A percentile compares a stretch with the other conserved stretches of the same genome.
Evolutionary conservation across 2,797 vertebrate species (phyloP).

Genomic region (Delichon dasypus): DNA sequence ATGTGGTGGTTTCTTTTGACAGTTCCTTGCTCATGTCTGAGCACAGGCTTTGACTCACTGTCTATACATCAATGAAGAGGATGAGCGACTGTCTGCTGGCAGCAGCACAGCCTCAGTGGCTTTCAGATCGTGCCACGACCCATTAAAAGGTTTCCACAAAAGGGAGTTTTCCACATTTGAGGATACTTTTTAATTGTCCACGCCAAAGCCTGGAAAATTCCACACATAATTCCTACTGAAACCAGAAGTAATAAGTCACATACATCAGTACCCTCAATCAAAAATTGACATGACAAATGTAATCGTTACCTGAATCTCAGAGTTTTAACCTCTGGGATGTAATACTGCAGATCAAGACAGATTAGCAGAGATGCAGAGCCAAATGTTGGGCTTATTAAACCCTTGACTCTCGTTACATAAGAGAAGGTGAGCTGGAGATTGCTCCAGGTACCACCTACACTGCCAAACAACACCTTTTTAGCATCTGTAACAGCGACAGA

Average conservation of each 20-base stretch:
- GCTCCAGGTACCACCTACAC: background rate
- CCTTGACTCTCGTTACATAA: background rate
- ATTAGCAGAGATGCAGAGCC: constrained; percentile 2
- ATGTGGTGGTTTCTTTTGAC: constrained; percentile 29
- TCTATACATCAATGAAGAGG: constrained; percentile 57
- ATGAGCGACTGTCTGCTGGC: constrained; percentile 66
- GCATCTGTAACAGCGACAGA: background rate
- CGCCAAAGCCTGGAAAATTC: constrained; percentile 50
- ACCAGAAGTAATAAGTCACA: background rate
- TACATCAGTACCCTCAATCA: background rate
- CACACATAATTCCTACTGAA: background rate
- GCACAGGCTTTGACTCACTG: constrained; percentile 62
- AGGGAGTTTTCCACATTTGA: constrained; percentile 3
- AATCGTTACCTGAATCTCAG: background rate
- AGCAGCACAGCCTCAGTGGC: constrained; percentile 14
- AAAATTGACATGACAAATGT: constrained; percentile 21
- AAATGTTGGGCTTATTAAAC: background rate
- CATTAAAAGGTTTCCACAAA: constrained; percentile 51
- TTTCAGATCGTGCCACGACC: constrained; percentile 50
- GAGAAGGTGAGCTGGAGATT: background rate
- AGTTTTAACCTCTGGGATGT: constrained; percentile 8
- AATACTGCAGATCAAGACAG: background rate
- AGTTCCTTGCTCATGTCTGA: constrained; percentile 38
- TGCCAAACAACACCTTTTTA: background rate
- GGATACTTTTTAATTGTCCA: background rate